These are phyloP conservation scores for Pachyramphus minor DNA, from an alignment of 2,113 vertebrate species.

Conservation along the genomic window DNA sequence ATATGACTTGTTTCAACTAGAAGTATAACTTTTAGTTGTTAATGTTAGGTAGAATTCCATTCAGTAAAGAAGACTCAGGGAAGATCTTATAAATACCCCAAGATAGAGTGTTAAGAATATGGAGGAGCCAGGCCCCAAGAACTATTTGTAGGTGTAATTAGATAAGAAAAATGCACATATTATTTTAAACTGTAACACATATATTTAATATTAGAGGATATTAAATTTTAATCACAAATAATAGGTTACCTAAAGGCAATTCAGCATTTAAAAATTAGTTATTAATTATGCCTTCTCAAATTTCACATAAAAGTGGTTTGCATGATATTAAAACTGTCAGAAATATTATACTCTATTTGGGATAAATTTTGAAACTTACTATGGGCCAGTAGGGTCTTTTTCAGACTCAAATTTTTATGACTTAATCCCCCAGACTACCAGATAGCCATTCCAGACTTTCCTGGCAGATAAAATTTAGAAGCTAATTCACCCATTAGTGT, in stretches of 20 bases:
- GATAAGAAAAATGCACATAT: neutral
- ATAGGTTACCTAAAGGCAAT: neutral
- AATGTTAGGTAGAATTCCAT: neutral
- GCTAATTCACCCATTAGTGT: neutral
- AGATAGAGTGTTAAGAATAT: neutral
- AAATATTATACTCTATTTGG: neutral
- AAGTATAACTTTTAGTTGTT: neutral
- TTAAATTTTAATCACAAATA: neutral
- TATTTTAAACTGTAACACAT: neutral
- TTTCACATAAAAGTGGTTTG: neutral
- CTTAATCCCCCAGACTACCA: neutral
- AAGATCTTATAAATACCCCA: neutral
- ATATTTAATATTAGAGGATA: neutral
- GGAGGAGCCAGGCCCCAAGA: neutral
- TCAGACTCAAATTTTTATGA: neutral
- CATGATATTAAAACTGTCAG: neutral
- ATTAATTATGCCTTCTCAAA: neutral
- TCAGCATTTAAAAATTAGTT: neutral
- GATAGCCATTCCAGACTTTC: neutral
- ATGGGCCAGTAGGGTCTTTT: neutral
- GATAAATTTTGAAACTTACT: neutral
- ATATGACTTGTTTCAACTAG: neutral
- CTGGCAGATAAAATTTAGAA: neutral
- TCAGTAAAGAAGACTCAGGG: neutral
- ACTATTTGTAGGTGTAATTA: neutral